These are phyloP conservation scores for Branchellion lobata DNA, from an alignment of 2,888 invertebrate genomes.

Conservation along the genomic window DNA sequence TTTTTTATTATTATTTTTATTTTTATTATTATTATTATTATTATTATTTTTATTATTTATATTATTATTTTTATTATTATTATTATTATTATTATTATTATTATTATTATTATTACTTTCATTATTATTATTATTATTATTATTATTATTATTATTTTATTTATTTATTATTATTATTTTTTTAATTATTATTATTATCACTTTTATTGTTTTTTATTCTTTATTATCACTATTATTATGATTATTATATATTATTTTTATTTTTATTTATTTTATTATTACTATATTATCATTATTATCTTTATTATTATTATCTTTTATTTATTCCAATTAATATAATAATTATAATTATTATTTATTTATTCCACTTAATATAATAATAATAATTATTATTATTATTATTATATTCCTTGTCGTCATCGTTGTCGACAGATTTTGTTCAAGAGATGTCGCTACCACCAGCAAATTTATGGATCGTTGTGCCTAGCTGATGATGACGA, in stretches of 20 bases:
- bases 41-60: no score
- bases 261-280: no score
- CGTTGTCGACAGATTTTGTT: constrained; percentile 68
- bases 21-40: background rate
- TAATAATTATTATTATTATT: background rate
- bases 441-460: constrained; percentile 53
- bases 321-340: background rate
- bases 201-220: background rate
- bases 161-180: background rate
- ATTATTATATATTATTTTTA: no score
- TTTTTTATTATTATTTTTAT: background rate
- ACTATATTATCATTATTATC: no score
- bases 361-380: background rate
- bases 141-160: background rate
- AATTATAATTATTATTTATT: background rate
- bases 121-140: no score
- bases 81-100: no score
- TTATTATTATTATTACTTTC: no score
- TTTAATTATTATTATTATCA: background rate
- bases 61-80: no score
- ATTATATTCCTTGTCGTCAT: background rate
- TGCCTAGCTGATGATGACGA: background rate
- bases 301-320: background rate
- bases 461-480: constrained; percentile 59
- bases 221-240: no score